These are phyloP conservation scores for Thaumatotibia leucotreta DNA, from an alignment of 1,140 invertebrate genomes.

Conservation along the genomic window DNA sequence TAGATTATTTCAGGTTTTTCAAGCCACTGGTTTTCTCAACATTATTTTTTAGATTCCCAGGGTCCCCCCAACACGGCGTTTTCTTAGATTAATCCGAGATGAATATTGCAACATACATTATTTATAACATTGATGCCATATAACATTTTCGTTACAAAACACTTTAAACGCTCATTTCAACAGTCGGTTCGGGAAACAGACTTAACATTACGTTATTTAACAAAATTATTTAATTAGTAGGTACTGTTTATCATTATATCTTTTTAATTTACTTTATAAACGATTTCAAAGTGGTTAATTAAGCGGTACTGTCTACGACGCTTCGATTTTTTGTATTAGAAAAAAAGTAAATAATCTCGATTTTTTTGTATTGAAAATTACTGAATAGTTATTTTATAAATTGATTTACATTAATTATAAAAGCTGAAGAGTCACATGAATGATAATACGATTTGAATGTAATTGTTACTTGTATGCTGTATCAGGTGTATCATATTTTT, in stretches of 20 bases:
- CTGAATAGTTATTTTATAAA: too few species aligned
- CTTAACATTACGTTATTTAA: conserved; percentile 12
- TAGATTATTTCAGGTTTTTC: too few species aligned
- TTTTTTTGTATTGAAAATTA: too few species aligned
- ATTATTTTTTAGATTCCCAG: neutral
- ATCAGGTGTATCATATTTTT: too few species aligned
- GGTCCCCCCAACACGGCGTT: conserved; percentile 34
- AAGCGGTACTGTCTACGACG: neutral
- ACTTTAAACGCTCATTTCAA: neutral
- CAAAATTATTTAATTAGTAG: conserved; percentile 9
- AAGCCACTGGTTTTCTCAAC: too few species aligned
- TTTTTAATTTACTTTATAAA: neutral
- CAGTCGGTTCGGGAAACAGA: conserved; percentile 1
- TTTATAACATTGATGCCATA: conserved; percentile 4
- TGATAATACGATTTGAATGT: too few species aligned
- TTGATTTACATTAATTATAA: too few species aligned
- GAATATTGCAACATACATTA: conserved; percentile 6
- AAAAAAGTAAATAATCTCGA: too few species aligned
- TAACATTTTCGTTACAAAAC: conserved; percentile 6
- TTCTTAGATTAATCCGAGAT: conserved; percentile 32
- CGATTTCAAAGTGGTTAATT: conserved; percentile 10
- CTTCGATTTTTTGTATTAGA: too few species aligned
- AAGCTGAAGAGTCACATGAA: too few species aligned
- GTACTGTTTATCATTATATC: conserved; percentile 9
- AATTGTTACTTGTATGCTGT: too few species aligned